Percentiles rank a stretch among this genome's conserved stretches.
Conservation (phyloP, 2,888 invertebrate species). For the Cancer borealis region DNA sequence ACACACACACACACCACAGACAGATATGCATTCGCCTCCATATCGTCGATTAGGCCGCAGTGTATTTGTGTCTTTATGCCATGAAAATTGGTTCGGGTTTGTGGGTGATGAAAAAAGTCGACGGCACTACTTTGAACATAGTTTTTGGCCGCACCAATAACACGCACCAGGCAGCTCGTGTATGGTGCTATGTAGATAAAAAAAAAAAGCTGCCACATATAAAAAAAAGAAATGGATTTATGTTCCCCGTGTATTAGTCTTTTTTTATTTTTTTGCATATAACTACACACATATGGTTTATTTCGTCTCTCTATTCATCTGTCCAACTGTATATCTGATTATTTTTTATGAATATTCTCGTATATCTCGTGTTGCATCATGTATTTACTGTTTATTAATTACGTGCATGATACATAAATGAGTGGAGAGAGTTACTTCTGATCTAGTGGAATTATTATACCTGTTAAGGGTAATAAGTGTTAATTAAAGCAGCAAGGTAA, state of each 20-base stretch:
- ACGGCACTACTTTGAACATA: neutral
- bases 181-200: neutral
- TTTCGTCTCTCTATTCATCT: no score
- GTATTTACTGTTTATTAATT: neutral
- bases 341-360: no score
- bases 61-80: no score
- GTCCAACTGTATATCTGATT: no score
- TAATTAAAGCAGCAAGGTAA: neutral
- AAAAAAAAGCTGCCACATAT: neutral
- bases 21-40: no score
- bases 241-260: neutral
- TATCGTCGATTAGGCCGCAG: no score
- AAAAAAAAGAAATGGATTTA: slow-evolving; percentile 5
- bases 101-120: neutral
- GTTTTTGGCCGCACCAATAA: neutral
- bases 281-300: neutral
- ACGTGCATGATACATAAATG: neutral
- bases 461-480: neutral
- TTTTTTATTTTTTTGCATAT: neutral
- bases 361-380: no score
- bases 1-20: no score
- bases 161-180: neutral
- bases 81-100: neutral
- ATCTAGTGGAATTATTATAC: neutral
- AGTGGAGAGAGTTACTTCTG: neutral